Base-by-base conservation (phyloP, 1,140 invertebrate genomes). In the Zaprionus taronus region DNA sequence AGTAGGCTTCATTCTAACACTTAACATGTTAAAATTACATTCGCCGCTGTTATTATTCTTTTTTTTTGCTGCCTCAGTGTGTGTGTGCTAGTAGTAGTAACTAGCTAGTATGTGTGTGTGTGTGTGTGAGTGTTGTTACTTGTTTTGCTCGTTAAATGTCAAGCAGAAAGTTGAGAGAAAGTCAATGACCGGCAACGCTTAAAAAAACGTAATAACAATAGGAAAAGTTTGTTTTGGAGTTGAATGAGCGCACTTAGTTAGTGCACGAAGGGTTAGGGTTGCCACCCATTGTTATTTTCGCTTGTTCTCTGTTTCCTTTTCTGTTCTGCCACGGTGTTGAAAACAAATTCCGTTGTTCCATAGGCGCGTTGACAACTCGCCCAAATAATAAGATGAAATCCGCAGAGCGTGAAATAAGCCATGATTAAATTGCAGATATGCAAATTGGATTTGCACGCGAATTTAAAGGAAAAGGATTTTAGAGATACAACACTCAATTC, bases 1-100 rank as follows among this genome's bases (percentile, higher is more conserved):
- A 87, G 83, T 87, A 87, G 83, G 83, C 83, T 87, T 87, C 83
- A 87, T 83, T 87, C 85, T 81, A 87, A 84, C 84, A 89, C 84
- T 87, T 87, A 87, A 87, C 84, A 87, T 84, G 84, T 87, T 87
- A 68, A 79, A 80, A 76, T 81, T 81, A 81, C 72, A 76, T 81
- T 79, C 77, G 47, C 72, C 36, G 67, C 72, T 79, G 77, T 76
- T 67, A 69, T 72, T 79, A 62, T 53, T 58, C n/a, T 64, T 64
- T 41, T 26, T 26, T 58, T 55, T 44, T 44, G 12, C 36, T 57
- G 5, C n/a, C 24, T 15, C n/a, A 31, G n/a, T 66, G 22, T 28
- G 34, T 31, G 51, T 22, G 15, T 34, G 31, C 9, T 34, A 34
- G 31, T 34, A 34, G 31, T 34, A 11, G 31, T 34, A 34, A 34